Percentiles rank a stretch among this genome's conserved stretches.
phyloP scores from a whole-genome alignment of 2,888 invertebrate genomes.

The Cephus rjabovi region DNA sequence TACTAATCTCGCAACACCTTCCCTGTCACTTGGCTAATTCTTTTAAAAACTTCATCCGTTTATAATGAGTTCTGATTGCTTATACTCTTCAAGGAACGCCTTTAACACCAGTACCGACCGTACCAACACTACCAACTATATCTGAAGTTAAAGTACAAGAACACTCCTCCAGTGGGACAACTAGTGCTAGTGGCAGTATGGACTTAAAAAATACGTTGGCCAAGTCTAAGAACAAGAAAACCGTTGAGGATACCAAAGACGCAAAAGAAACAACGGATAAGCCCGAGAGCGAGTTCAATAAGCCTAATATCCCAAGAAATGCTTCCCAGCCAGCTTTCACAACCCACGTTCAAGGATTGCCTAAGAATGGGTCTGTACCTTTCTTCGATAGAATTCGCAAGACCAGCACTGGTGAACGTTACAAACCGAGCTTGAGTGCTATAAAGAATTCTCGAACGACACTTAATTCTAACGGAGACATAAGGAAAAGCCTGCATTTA shows the following conservation, averaged over 20 bases:
- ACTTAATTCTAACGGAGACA: constrained; percentile 81
- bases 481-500: constrained; percentile 72
- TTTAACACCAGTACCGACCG: constrained; percentile 84
- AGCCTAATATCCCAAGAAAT: constrained; percentile 79
- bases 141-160: constrained; percentile 84
- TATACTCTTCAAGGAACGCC: constrained; percentile 70
- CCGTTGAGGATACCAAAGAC: constrained; percentile 64
- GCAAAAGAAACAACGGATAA: constrained; percentile 46
- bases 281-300: constrained; percentile 61
- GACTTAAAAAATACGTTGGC: constrained; percentile 54
- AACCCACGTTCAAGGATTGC: constrained; percentile 77
- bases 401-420: constrained; percentile 85
- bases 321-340: constrained; percentile 90
- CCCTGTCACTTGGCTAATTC: neutral
- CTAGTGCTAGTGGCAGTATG: constrained; percentile 67
- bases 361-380: constrained; percentile 92
- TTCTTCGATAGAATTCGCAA: constrained; percentile 89
- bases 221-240: constrained; percentile 55
- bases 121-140: constrained; percentile 89
- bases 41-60: constrained; percentile 34
- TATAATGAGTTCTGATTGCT: constrained; percentile 17
- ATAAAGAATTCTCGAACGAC: constrained; percentile 83
- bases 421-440: constrained; percentile 85
- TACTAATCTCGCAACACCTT: neutral
- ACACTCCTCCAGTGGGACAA: constrained; percentile 71